Evolutionary conservation across 2,888 invertebrate species (phyloP), one percentile per base, ranked within the genome.

Genomic region (Tuberolachnus salignus): DNA sequence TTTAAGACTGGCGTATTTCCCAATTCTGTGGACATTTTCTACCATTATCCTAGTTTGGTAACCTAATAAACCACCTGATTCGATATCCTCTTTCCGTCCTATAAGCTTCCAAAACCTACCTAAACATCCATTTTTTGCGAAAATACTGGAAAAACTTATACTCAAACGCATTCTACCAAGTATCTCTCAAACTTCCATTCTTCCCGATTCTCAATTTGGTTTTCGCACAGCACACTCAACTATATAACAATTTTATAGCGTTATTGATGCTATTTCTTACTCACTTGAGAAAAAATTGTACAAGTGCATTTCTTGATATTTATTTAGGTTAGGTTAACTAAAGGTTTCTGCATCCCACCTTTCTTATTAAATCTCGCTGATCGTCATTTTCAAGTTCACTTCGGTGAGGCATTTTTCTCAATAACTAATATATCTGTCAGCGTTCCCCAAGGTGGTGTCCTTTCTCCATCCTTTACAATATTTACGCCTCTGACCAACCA

Each of bases 51-150:
- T 59, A 8, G 59, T 59, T 16, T 26, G 13, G 0, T 26, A 59
- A 26, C 26, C 26, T 26, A 59, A 59, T 59, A 59, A 59, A 14
- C 26, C 59, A 59, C 59, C 26, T 59, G 59, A 59, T 8, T 59
- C 26, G 8, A 59, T 59, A 16, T 26, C 26, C 26, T 59, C 59
- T 16, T 59, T 59, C 14, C 21, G n/a, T n/a, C n/a, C n/a, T n/a
- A n/a, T n/a, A n/a, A n/a, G n/a, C n/a, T n/a, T n/a, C n/a, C n/a
- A n/a, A n/a, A n/a, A n/a, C n/a, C n/a, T n/a, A n/a, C n/a, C n/a
- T n/a, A n/a, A n/a, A n/a, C n/a, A n/a, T 23, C 23, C 21, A 23
- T 57, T 57, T 57, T 57, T 57, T 23, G 21, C 23, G 1, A 57
- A 57, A 57, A 23, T 59, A 14, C 26, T 23, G 26, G 26, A 26